A percentile compares a stretch with the other conserved stretches of the same genome.
These are phyloP conservation scores for Cataglyphis cursor DNA, from an alignment of 2,888 invertebrate species.

Conservation along the genomic window DNA sequence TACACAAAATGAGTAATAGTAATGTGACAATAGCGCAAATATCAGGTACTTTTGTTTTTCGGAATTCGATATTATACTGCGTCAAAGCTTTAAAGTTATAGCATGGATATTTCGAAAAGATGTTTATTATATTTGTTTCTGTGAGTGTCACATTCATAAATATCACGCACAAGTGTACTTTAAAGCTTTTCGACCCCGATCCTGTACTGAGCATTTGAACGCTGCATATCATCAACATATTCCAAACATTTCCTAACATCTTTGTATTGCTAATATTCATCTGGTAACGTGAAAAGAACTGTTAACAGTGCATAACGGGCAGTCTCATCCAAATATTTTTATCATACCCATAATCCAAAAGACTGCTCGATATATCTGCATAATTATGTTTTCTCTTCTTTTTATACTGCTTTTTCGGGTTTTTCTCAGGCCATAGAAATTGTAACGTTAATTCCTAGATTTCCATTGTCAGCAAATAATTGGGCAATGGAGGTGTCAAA, in stretches of 20 bases:
- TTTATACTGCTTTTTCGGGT: constrained; percentile 75
- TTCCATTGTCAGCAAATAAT: constrained; percentile 99
- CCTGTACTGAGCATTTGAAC: constrained; percentile 67
- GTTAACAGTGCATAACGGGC: constrained; percentile 65
- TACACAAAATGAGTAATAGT: constrained; percentile 62
- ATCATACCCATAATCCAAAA: constrained; percentile 51
- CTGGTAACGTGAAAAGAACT: constrained; percentile 73
- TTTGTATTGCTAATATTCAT: constrained; percentile 74
- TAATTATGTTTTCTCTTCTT: constrained; percentile 33
- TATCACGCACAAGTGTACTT: constrained; percentile 75
- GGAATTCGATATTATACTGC: constrained; percentile 66
- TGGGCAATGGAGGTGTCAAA: constrained; percentile 99
- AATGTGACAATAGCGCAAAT: constrained; percentile 64
- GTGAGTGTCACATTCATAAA: constrained; percentile 61
- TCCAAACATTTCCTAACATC: constrained; percentile 71
- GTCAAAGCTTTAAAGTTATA: constrained; percentile 69
- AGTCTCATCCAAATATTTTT: constrained; percentile 55
- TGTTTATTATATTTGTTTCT: constrained; percentile 63
- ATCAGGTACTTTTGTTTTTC: constrained; percentile 72
- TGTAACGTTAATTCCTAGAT: constrained; percentile 99
- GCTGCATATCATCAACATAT: constrained; percentile 61
- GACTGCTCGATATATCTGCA: constrained; percentile 68
- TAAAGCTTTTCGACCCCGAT: constrained; percentile 73
- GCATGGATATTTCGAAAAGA: constrained; percentile 62
- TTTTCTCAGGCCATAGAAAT: constrained; percentile 94